phyloP scores from a whole-genome alignment of 2,113 vertebrate species.

The Osmerus eperlanus region DNA sequence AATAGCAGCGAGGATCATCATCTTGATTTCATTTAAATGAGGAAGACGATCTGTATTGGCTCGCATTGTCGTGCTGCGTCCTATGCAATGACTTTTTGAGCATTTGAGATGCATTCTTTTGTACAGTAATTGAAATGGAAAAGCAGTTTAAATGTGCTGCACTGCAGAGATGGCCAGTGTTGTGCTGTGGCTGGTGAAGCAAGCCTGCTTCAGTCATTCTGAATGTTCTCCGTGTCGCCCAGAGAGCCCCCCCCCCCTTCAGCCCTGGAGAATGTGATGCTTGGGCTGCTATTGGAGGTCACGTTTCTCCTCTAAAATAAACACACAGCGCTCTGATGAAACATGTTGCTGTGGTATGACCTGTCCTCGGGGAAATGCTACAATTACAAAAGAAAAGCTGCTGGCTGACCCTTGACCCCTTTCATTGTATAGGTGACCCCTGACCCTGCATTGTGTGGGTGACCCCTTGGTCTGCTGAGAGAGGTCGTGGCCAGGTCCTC shows the following conservation, averaged over 20 bases:
- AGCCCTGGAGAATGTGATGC: neutral
- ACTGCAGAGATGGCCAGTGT: too few species aligned
- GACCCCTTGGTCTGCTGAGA: conserved; percentile 39
- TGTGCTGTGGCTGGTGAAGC: conserved; percentile 13
- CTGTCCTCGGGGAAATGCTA: conserved; percentile 42
- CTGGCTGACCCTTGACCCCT: neutral
- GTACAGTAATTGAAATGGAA: neutral
- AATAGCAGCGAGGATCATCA: conserved; percentile 35
- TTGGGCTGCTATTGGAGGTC: neutral
- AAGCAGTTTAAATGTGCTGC: neutral
- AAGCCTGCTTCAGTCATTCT: conserved; percentile 14
- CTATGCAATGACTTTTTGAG: conserved; percentile 15
- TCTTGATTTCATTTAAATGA: conserved; percentile 57
- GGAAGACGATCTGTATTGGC: conserved; percentile 27
- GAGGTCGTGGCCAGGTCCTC: conserved; percentile 20
- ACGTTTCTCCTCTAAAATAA: conserved; percentile 1
- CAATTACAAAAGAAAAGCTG: conserved; percentile 51
- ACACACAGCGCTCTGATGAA: conserved; percentile 3
- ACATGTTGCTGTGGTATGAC: conserved; percentile 6
- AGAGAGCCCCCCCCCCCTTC: neutral
- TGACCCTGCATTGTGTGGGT: conserved; percentile 34
- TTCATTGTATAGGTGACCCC: conserved; percentile 26
- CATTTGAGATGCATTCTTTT: neutral
- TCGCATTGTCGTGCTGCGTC: conserved; percentile 24
- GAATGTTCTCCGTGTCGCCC: neutral